phyloP scores from a whole-genome alignment of 1,140 invertebrate genomes.

The Latrodectus geometricus region DNA sequence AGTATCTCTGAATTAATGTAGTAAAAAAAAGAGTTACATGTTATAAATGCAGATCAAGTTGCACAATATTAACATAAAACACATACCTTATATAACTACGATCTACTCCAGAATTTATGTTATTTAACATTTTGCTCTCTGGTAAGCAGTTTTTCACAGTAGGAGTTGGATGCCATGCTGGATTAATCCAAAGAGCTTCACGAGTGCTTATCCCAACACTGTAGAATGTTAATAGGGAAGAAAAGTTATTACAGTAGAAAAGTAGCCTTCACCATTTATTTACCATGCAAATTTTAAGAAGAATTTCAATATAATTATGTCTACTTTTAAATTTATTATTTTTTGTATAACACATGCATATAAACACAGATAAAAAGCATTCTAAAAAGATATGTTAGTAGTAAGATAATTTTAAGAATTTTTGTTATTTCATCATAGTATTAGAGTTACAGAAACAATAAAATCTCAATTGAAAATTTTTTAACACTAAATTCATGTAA shows the following conservation, averaged over 20 bases:
- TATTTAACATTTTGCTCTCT: constrained; percentile 75
- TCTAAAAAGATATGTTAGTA: too few relatives aligned
- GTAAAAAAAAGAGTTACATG: too few relatives aligned
- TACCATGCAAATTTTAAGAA: constrained; percentile 4
- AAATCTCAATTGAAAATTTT: too few relatives aligned
- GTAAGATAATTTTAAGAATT: too few relatives aligned
- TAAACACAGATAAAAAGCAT: too few relatives aligned
- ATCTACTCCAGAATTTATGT: constrained; percentile 67
- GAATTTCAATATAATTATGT: not conserved
- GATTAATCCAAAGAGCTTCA: constrained; percentile 81
- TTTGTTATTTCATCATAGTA: too few relatives aligned
- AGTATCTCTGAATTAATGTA: too few relatives aligned
- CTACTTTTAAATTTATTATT: too few relatives aligned
- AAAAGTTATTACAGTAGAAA: constrained; percentile 37
- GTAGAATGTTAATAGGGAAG: constrained; percentile 37
- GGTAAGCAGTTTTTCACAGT: constrained; percentile 75
- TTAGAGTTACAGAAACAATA: too few relatives aligned
- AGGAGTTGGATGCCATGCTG: constrained; percentile 76
- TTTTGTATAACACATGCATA: too few relatives aligned
- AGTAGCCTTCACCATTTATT: constrained; percentile 31
- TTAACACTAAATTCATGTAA: too few relatives aligned
- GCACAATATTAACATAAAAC: not conserved
- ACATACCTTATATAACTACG: constrained; percentile 63
- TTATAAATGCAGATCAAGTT: too few relatives aligned
- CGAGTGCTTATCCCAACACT: constrained; percentile 71